phyloP scores from a whole-genome alignment of 2,888 invertebrate species.

The Blastobasis lacticolella region DNA sequence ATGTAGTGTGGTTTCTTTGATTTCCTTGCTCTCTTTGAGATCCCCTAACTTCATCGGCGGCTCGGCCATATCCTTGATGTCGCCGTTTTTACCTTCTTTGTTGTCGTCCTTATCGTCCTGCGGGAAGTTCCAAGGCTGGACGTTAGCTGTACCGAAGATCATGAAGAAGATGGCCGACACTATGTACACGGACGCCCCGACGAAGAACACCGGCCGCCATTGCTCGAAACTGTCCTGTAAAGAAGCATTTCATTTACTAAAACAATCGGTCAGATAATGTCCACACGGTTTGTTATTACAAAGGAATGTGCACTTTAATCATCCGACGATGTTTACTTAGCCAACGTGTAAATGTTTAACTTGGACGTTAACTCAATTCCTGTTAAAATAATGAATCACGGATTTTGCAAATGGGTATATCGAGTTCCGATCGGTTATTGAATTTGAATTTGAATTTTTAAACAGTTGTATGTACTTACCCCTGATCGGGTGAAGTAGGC shows the following conservation, averaged over 20 bases:
- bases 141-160: slow-evolving; percentile 80
- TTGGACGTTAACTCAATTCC: background rate
- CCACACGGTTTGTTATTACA: no score
- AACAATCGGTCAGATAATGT: no score
- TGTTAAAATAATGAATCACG: no score
- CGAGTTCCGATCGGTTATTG: no score
- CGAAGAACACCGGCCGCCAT: slow-evolving; percentile 83
- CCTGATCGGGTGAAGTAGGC: slow-evolving; percentile 76
- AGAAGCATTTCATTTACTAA: background rate
- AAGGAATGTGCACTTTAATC: background rate
- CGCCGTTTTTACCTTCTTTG: slow-evolving; percentile 32
- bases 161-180: slow-evolving; percentile 80
- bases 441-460: no score
- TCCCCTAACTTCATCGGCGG: slow-evolving; percentile 29
- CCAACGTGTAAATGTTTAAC: background rate
- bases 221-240: slow-evolving; percentile 80
- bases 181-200: slow-evolving; percentile 81
- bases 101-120: slow-evolving; percentile 25
- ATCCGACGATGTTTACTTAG: background rate
- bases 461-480: slow-evolving; percentile 43
- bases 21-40: slow-evolving; percentile 47
- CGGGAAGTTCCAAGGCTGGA: slow-evolving; percentile 80
- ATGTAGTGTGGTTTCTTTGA: slow-evolving; percentile 50
- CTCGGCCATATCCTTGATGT: slow-evolving; percentile 35
- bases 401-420: no score